These are phyloP conservation scores for Pipistrellus pipistrellus DNA, from an alignment of 2,797 vertebrate genomes.

Conservation along the genomic window DNA sequence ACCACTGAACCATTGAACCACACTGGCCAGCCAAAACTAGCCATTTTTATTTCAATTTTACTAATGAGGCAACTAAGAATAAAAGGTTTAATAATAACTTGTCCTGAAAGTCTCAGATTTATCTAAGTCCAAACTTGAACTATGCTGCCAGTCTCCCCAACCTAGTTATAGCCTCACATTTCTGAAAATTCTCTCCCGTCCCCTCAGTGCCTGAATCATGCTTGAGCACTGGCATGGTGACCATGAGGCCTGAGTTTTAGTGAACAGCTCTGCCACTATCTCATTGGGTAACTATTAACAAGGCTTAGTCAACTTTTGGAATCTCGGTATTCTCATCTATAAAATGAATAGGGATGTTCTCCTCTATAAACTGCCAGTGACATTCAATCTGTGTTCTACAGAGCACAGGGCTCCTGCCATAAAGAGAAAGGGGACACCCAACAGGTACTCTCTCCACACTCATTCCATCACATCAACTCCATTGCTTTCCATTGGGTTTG, in stretches of 20 bases:
- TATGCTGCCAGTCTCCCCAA: background rate
- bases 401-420: background rate
- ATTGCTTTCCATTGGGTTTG: background rate
- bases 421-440: background rate
- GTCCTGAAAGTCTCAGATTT: background rate
- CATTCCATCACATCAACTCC: background rate
- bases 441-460: background rate
- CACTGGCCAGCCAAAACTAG: background rate
- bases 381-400: background rate
- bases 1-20: too few relatives aligned
- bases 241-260: background rate
- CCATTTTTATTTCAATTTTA: slow-evolving; percentile 53
- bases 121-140: background rate
- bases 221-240: background rate
- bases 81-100: background rate
- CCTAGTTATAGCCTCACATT: background rate
- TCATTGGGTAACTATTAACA: background rate
- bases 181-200: background rate
- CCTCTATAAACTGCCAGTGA: background rate
- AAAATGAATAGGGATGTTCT: background rate
- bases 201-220: background rate
- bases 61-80: background rate
- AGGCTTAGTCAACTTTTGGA: background rate
- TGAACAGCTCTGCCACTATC: background rate
- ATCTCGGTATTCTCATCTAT: slow-evolving; percentile 3